Conservation (phyloP, 2,113 vertebrate species). For the Prolemur simus region DNA sequence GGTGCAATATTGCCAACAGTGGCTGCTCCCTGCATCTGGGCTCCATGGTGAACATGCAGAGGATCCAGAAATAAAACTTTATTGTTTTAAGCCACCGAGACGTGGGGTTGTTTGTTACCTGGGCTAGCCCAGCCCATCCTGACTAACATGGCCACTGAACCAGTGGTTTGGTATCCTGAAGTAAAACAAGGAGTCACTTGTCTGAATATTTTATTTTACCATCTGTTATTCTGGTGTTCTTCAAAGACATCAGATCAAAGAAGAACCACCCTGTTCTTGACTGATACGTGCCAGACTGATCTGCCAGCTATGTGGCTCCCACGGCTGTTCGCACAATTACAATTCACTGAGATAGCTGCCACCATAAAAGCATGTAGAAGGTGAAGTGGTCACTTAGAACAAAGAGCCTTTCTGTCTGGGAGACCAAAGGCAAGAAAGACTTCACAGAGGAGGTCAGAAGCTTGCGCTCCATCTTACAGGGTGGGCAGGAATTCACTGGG, state of each 20-base stretch:
- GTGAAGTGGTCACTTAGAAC: not conserved
- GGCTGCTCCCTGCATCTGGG: not conserved
- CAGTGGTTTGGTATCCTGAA: not conserved
- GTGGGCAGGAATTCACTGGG: not conserved
- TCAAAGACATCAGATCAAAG: constrained; percentile 52
- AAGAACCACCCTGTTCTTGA: not conserved
- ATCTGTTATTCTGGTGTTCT: not conserved
- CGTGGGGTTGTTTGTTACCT: not conserved
- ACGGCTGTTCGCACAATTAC: not conserved
- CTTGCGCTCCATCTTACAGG: not conserved
- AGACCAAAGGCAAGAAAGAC: not conserved
- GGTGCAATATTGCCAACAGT: not conserved
- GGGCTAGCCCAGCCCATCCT: not conserved
- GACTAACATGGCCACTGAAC: not conserved
- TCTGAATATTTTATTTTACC: not conserved
- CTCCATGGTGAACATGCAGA: not conserved
- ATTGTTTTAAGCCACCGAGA: not conserved
- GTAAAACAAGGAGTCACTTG: not conserved
- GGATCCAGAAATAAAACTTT: not conserved
- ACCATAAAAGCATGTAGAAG: not conserved
- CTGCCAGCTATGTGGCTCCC: not conserved
- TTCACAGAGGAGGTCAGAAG: not conserved
- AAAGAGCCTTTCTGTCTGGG: not conserved
- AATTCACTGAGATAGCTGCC: not conserved
- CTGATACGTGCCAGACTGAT: not conserved